Evolutionary conservation across 2,888 invertebrate species (phyloP).

Genomic region (Palloptera scutellata): DNA sequence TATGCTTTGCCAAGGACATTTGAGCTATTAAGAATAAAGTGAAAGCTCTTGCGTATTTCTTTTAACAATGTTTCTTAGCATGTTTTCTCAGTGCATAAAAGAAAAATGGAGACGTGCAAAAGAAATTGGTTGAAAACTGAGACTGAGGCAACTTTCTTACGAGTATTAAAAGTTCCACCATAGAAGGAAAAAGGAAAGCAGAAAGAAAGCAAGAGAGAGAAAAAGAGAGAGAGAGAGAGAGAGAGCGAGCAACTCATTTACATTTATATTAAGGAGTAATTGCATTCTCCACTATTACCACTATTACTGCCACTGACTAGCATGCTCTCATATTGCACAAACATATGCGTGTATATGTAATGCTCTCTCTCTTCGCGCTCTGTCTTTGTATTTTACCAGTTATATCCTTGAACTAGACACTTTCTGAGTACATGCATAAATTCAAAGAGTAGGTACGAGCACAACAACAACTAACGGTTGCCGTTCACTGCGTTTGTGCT

Average conservation of each 20-base stretch:
- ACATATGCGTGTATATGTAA: too few relatives aligned
- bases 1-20: constrained; percentile 63
- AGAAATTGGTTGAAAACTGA: too few relatives aligned
- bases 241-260: not conserved
- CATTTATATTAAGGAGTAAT: not conserved
- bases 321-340: not conserved
- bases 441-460: too few relatives aligned
- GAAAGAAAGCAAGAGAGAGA: constrained; percentile 16
- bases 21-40: constrained; percentile 58
- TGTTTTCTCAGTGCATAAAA: too few relatives aligned
- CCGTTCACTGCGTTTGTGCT: too few relatives aligned
- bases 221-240: not conserved
- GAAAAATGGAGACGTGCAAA: too few relatives aligned
- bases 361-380: not conserved
- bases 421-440: too few relatives aligned
- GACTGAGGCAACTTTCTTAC: not conserved
- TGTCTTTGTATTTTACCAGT: constrained; percentile 5
- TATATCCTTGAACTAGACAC: too few relatives aligned
- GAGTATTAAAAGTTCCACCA: not conserved
- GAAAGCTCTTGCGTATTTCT: constrained; percentile 43
- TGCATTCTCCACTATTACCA: not conserved
- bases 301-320: not conserved
- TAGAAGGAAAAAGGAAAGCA: too few relatives aligned
- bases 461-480: too few relatives aligned
- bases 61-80: too few relatives aligned